Conservation (phyloP, 2,797 vertebrate genomes). For the Cyclura pinguis region DNA sequence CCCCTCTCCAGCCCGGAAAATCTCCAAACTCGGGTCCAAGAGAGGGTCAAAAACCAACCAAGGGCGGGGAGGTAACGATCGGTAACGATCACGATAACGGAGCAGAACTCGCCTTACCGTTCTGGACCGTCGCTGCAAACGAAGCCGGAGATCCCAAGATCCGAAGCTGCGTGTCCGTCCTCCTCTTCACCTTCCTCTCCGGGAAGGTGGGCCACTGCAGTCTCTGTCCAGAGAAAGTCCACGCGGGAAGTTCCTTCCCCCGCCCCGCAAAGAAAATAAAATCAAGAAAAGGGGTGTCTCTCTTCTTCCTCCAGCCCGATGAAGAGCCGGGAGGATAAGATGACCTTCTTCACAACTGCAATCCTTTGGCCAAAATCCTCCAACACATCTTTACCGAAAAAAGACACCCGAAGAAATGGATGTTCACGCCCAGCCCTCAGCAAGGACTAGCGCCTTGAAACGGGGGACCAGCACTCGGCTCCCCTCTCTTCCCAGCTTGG, state of each 20-base stretch:
- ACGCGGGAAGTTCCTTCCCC: background rate
- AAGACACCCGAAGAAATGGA: background rate
- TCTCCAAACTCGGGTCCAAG: no score
- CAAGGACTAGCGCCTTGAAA: constrained; percentile 13
- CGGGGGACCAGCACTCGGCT: background rate
- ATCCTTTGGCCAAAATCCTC: no score
- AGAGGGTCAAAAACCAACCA: background rate
- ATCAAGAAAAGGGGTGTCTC: background rate
- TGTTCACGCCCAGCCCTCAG: background rate
- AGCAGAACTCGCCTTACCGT: background rate
- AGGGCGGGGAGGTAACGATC: background rate
- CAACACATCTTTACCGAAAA: background rate
- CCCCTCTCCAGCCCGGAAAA: background rate
- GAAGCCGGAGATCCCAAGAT: no score
- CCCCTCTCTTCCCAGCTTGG: background rate
- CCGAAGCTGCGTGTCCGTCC: no score
- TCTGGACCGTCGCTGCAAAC: no score
- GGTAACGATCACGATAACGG: background rate
- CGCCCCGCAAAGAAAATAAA: background rate
- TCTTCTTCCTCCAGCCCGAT: background rate
- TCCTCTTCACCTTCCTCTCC: background rate
- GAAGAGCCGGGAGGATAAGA: no score
- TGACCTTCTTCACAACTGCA: no score
- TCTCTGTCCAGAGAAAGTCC: background rate
- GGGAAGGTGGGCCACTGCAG: background rate